Evolutionary conservation across 2,113 vertebrate genomes (phyloP).

Genomic region (Dascyllus trimaculatus): DNA sequence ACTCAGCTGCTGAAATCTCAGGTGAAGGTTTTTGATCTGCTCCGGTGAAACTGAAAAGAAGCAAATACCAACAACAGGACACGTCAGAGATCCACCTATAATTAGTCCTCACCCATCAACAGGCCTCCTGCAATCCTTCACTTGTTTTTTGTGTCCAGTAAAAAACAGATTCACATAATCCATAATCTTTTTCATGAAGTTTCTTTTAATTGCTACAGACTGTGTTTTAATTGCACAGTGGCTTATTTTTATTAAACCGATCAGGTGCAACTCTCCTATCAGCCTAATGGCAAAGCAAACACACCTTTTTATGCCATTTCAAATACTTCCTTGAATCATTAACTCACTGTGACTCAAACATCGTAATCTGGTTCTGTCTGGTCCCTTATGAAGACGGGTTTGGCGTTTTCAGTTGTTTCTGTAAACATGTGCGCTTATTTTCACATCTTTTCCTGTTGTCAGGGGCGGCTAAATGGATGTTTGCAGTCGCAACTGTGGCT

Average conservation of each 20-base stretch:
- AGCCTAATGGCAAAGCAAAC: constrained; percentile 51
- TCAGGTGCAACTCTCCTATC: constrained; percentile 7
- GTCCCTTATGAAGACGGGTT: background rate
- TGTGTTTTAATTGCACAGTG: background rate
- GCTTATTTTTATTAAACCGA: background rate
- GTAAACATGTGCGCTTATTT: constrained; percentile 2
- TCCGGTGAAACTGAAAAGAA: constrained; percentile 88
- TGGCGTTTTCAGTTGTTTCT: constrained; percentile 11
- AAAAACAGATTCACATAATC: background rate
- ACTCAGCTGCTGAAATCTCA: constrained; percentile 90
- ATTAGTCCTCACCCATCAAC: background rate
- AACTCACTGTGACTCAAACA: constrained; percentile 25
- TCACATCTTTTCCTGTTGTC: background rate
- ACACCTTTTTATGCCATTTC: constrained; percentile 35
- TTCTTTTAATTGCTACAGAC: background rate
- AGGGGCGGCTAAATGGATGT: background rate
- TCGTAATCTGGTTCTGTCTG: background rate
- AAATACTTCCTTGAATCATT: constrained; percentile 57
- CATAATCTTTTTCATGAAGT: background rate
- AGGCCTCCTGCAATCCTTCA: background rate
- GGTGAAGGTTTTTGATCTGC: constrained; percentile 91
- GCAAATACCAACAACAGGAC: constrained; percentile 2
- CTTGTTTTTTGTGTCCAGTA: background rate
- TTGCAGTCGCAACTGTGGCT: constrained; percentile 22
- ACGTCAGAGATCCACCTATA: background rate